These are phyloP conservation scores for Artibeus jamaicensis DNA, from an alignment of 2,797 vertebrate species.

Conservation along the genomic window DNA sequence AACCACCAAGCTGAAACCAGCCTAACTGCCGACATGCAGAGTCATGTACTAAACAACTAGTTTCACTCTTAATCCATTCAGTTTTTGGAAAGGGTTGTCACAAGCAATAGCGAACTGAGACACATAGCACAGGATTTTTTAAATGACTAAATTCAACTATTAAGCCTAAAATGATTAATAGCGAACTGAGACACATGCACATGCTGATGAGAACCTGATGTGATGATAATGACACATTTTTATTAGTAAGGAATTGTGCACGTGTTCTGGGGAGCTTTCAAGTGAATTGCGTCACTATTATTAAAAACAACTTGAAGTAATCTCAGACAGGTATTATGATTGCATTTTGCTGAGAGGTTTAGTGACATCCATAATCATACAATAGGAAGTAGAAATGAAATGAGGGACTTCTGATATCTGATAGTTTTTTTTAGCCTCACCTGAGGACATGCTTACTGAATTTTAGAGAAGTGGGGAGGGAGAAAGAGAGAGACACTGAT, in stretches of 20 bases:
- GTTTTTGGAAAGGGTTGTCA: neutral
- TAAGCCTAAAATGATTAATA: neutral
- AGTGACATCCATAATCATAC: neutral
- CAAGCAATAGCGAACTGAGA: neutral
- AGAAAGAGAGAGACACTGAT: neutral
- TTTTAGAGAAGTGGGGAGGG: neutral
- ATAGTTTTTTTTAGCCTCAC: neutral
- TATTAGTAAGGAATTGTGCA: neutral
- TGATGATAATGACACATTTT: neutral
- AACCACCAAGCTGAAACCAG: neutral
- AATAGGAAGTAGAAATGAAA: neutral
- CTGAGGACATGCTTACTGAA: neutral
- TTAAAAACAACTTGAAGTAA: neutral
- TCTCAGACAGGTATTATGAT: neutral
- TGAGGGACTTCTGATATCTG: neutral
- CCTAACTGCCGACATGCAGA: neutral
- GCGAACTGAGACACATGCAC: fast-evolving
- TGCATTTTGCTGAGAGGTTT: neutral
- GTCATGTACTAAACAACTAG: neutral
- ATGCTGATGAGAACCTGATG: neutral
- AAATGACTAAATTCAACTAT: neutral
- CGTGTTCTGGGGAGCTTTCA: neutral
- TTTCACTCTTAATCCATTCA: neutral
- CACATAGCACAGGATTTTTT: neutral
- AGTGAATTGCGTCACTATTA: neutral